These are phyloP conservation scores for Percopsis omiscomaycus DNA, from an alignment of 2,797 vertebrate genomes.

Conservation along the genomic window DNA sequence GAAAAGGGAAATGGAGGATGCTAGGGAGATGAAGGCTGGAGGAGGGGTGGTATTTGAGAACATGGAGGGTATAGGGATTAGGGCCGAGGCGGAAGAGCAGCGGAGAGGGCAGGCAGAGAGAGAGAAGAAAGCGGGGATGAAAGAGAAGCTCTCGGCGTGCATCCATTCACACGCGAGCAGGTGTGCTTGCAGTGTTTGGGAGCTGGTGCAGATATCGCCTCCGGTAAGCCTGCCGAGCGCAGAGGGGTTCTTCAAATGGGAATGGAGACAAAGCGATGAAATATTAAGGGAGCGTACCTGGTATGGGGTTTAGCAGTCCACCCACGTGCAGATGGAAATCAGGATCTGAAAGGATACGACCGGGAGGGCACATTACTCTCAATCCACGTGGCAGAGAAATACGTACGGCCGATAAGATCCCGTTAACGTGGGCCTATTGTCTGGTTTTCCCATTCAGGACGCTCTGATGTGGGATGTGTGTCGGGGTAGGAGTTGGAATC, in stretches of 20 bases:
- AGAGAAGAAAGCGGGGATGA: neutral
- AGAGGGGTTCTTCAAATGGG: conserved; percentile 64
- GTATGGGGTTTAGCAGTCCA: conserved; percentile 98
- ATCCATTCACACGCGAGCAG: conserved; percentile 38
- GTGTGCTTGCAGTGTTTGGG: conserved; percentile 50
- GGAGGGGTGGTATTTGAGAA: neutral
- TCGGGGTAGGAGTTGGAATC: conserved; percentile 4
- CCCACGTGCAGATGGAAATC: conserved; percentile 97
- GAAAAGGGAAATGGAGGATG: neutral
- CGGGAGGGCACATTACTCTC: conserved; percentile 62
- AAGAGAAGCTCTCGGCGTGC: neutral
- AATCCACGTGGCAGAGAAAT: conserved; percentile 50
- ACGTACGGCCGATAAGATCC: conserved; percentile 62
- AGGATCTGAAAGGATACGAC: conserved; percentile 90
- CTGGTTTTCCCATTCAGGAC: conserved; percentile 43
- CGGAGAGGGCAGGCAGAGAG: neutral
- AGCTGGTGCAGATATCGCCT: conserved; percentile 50
- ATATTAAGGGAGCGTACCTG: conserved; percentile 85
- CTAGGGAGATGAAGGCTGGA: neutral
- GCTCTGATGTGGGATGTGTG: conserved; percentile 20
- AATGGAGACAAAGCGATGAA: conserved; percentile 54
- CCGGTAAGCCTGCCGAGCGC: conserved; percentile 65
- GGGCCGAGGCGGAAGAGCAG: neutral
- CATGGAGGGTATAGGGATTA: too few relatives aligned
- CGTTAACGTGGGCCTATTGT: conserved; percentile 57